Evolutionary conservation across 2,113 vertebrate genomes (phyloP).

Genomic region (Hemiprocne comata): DNA sequence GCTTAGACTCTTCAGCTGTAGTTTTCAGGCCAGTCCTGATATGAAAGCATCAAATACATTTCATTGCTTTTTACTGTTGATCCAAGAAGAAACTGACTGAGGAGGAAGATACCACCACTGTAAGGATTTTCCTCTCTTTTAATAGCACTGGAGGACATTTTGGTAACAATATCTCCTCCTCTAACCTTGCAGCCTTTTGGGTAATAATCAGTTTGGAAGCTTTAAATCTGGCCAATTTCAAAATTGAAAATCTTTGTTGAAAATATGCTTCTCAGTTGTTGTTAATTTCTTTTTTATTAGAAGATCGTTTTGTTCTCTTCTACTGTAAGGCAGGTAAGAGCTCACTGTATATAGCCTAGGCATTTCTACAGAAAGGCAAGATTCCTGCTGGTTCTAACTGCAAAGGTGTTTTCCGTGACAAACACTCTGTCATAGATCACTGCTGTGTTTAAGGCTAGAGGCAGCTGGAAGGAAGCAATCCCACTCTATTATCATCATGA

Average conservation of each 20-base stretch:
- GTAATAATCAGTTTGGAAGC: not conserved
- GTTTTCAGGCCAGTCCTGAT: not conserved
- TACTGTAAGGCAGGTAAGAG: not conserved
- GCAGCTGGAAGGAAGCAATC: not conserved
- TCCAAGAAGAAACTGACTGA: not conserved
- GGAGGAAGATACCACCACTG: not conserved
- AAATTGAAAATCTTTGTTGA: not conserved
- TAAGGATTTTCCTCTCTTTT: not conserved
- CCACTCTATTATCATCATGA: not conserved
- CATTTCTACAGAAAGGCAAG: not conserved
- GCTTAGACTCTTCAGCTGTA: not conserved
- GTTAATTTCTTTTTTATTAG: not conserved
- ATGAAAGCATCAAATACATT: not conserved
- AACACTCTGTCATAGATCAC: not conserved
- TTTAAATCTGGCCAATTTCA: not conserved
- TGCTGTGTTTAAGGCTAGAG: not conserved
- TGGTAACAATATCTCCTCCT: not conserved
- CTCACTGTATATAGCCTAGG: not conserved
- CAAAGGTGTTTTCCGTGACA: not conserved
- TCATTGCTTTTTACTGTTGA: not conserved
- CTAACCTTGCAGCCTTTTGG: not conserved
- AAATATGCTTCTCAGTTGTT: not conserved
- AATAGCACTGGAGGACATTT: not conserved
- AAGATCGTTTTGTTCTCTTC: not conserved
- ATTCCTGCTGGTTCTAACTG: not conserved